Evolutionary conservation across 2,113 vertebrate genomes (phyloP).

Genomic region (Corythoichthys haematopterus): DNA sequence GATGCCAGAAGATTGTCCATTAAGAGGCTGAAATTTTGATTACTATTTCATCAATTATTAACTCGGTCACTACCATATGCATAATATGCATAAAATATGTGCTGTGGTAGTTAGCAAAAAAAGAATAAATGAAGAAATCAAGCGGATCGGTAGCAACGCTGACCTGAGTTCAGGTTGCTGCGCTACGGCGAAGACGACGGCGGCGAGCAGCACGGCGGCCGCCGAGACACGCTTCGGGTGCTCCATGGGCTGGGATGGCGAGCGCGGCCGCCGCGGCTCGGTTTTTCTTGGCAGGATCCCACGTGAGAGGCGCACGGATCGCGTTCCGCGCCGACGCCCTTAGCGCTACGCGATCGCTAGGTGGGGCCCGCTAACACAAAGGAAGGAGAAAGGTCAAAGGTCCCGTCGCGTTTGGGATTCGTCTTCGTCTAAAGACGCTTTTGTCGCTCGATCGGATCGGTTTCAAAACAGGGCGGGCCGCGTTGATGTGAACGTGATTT

Average conservation of each 20-base stretch:
- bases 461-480: neutral
- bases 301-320: constrained; percentile 5
- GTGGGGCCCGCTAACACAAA: neutral
- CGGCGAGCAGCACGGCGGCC: constrained; percentile 31
- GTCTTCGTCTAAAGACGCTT: neutral
- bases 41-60: too few species aligned
- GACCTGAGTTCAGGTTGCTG: constrained; percentile 17
- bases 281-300: constrained; percentile 8
- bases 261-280: neutral
- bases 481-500: neutral
- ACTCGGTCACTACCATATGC: too few species aligned
- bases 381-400: neutral
- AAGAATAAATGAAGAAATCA: too few species aligned
- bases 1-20: too few species aligned
- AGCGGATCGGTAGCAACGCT: neutral
- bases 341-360: neutral
- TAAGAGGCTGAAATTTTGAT: too few species aligned
- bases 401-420: neutral
- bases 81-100: too few species aligned
- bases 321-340: constrained; percentile 4
- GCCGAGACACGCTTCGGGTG: constrained; percentile 11
- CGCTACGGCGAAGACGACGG: constrained; percentile 2
- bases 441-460: neutral
- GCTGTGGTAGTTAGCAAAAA: too few species aligned
- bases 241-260: constrained; percentile 43